These are phyloP conservation scores for Hipparchia semele DNA, from an alignment of 2,888 invertebrate species.

Conservation along the genomic window DNA sequence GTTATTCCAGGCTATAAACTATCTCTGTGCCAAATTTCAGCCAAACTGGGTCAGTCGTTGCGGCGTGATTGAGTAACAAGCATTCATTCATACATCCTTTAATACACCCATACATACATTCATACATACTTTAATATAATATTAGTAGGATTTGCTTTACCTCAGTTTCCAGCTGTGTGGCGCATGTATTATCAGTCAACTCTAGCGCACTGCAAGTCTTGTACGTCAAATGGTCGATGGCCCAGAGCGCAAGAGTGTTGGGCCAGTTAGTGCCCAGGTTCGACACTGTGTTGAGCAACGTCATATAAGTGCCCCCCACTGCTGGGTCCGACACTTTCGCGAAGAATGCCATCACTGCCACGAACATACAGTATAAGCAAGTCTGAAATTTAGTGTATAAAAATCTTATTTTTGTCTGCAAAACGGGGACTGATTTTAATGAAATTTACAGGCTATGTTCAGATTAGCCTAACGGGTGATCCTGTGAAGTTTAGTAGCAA, in stretches of 20 bases:
- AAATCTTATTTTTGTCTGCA: too few species aligned
- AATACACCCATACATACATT: too few species aligned
- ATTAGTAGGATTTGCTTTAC: slow-evolving; percentile 64
- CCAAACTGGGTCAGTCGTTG: too few species aligned
- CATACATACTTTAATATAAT: too few species aligned
- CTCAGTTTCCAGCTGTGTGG: slow-evolving; percentile 84
- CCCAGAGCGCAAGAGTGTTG: slow-evolving; percentile 93
- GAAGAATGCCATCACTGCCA: slow-evolving; percentile 98
- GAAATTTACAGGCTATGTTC: too few species aligned
- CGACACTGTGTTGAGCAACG: slow-evolving; percentile 96
- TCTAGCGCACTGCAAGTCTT: slow-evolving; percentile 85
- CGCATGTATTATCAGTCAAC: slow-evolving; percentile 84
- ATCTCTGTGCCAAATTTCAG: too few species aligned
- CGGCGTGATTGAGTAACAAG: too few species aligned
- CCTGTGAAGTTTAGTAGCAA: too few species aligned
- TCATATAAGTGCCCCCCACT: slow-evolving; percentile 99
- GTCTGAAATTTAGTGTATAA: slow-evolving; percentile 82
- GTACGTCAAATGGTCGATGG: slow-evolving; percentile 94
- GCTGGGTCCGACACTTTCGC: slow-evolving; percentile 98
- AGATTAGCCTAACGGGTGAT: too few species aligned
- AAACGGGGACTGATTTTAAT: too few species aligned
- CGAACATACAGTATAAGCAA: slow-evolving; percentile 97
- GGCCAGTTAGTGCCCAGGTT: slow-evolving; percentile 99
- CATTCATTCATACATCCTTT: too few species aligned
- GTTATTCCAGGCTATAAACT: too few species aligned